A percentile compares a stretch with the other conserved stretches of the same genome.
Conservation (phyloP, 2,113 vertebrate species). For the Puffinus mauretanicus region DNA sequence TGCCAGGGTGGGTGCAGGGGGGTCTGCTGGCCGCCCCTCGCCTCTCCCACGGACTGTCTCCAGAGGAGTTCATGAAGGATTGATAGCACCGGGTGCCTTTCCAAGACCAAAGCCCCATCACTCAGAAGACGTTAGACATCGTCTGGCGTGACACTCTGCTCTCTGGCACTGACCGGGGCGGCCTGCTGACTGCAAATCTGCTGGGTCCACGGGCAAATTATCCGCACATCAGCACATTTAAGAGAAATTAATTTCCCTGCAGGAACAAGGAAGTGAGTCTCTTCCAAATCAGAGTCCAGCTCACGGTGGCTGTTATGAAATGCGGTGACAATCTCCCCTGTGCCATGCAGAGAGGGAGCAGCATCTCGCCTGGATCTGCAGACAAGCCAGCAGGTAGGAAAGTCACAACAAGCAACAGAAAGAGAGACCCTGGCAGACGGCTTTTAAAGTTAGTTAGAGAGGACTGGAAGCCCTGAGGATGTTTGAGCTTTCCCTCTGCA, state of each 20-base stretch:
- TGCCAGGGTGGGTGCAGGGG: background rate
- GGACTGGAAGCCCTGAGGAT: background rate
- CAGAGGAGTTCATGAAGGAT: background rate
- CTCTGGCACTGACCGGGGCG: background rate
- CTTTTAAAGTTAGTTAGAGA: background rate
- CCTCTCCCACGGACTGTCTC: background rate
- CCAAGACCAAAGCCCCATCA: background rate
- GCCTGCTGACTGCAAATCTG: conserved; percentile 28
- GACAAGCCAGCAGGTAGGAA: background rate
- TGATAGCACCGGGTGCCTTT: background rate
- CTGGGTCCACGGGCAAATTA: background rate
- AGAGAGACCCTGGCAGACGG: background rate
- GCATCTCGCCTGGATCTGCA: background rate
- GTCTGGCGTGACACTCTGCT: background rate
- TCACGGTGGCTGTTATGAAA: background rate
- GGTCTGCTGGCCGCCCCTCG: rapidly evolving
- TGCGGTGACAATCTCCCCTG: rapidly evolving
- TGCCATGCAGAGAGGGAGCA: background rate
- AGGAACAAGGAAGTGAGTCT: background rate
- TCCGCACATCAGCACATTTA: background rate
- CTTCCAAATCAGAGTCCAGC: background rate
- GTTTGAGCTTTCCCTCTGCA: background rate
- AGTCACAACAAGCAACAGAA: background rate
- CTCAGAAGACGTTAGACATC: background rate
- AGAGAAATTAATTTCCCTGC: conserved; percentile 52